phyloP scores from a whole-genome alignment of 2,113 vertebrate species.

The Notarius quadriscutis region DNA sequence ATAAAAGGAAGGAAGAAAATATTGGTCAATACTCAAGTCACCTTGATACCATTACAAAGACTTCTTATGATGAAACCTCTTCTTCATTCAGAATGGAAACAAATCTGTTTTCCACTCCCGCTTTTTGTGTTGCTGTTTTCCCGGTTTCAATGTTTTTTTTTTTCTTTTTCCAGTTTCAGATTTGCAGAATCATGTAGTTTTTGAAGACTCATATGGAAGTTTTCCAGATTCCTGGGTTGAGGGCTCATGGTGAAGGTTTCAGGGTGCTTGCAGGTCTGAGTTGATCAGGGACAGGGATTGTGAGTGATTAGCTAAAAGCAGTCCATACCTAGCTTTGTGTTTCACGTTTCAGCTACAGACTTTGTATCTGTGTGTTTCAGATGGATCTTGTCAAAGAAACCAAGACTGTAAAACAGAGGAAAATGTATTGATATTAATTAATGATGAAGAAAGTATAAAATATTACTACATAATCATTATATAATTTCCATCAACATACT shows the following conservation, averaged over 20 bases:
- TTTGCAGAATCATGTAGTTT: conserved; percentile 41
- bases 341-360: conserved; percentile 47
- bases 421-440: background rate
- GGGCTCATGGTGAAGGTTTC: conserved; percentile 13
- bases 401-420: conserved; percentile 77
- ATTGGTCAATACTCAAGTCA: conserved; percentile 70
- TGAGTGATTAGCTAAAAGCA: conserved; percentile 34
- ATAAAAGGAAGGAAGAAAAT: conserved; percentile 55
- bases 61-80: conserved; percentile 59
- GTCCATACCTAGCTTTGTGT: conserved; percentile 53
- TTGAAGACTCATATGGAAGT: conserved; percentile 23
- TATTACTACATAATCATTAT: background rate
- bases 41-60: conserved; percentile 60
- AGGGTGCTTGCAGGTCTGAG: conserved; percentile 27
- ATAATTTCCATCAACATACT: background rate
- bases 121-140: conserved; percentile 57
- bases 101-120: conserved; percentile 57
- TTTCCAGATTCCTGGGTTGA: conserved; percentile 24
- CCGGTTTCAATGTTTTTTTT: conserved; percentile 20
- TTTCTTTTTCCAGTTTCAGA: conserved; percentile 63
- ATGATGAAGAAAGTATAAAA: background rate
- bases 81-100: conserved; percentile 44
- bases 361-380: conserved; percentile 57
- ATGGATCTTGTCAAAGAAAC: conserved; percentile 89
- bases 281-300: background rate